phyloP scores from a whole-genome alignment of 2,113 vertebrate genomes.

The Rhineura floridana region DNA sequence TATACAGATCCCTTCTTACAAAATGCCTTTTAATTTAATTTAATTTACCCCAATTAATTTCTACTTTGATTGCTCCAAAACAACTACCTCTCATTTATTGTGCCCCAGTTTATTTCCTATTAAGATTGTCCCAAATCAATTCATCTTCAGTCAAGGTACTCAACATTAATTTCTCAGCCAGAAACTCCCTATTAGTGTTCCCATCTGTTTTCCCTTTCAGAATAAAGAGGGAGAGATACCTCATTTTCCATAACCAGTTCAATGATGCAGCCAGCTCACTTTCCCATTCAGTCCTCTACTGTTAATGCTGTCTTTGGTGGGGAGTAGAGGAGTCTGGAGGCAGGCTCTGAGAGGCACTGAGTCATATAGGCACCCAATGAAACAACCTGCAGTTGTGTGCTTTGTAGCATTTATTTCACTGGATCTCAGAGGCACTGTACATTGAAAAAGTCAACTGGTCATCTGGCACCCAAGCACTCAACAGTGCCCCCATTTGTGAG shows the following conservation, averaged over 20 bases:
- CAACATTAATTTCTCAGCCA: background rate
- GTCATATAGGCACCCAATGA: background rate
- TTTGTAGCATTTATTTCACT: too few relatives aligned
- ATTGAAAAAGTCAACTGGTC: background rate
- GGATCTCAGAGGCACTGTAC: background rate
- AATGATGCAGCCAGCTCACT: background rate
- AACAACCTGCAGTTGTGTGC: too few relatives aligned
- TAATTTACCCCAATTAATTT: background rate
- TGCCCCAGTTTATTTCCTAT: background rate
- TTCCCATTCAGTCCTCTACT: background rate
- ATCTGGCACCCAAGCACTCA: background rate
- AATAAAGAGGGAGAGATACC: background rate
- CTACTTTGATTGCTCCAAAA: background rate
- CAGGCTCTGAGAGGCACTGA: background rate
- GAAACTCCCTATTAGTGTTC: background rate
- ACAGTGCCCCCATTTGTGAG: too few relatives aligned
- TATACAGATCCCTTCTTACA: background rate
- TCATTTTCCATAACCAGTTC: background rate
- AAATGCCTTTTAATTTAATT: background rate
- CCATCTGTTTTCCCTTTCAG: background rate
- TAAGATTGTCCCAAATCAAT: background rate
- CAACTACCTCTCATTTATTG: background rate
- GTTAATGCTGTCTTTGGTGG: background rate
- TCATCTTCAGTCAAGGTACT: background rate
- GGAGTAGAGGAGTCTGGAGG: background rate